Percentiles rank a stretch among this genome's conserved stretches.
These are phyloP conservation scores for Phycodurus eques DNA, from an alignment of 2,113 vertebrate species.

Conservation along the genomic window DNA sequence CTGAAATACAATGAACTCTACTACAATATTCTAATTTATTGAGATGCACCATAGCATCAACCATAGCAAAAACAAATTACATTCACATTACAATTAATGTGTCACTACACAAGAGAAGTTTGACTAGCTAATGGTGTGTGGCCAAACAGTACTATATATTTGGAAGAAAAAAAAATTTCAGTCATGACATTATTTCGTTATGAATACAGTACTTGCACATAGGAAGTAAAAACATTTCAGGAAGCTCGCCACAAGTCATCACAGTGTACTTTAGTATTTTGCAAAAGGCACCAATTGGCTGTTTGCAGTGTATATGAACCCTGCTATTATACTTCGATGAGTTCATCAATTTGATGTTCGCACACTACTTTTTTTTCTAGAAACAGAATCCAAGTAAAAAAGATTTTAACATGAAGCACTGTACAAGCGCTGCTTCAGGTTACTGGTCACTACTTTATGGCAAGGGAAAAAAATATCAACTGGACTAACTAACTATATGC, in stretches of 20 bases:
- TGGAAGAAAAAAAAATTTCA: neutral
- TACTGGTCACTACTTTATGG: no score
- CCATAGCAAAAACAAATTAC: no score
- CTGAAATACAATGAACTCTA: no score
- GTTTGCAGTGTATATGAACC: neutral
- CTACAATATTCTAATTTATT: no score
- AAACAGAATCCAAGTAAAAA: neutral
- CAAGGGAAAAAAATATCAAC: neutral
- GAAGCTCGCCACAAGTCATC: neutral
- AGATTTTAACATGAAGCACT: no score
- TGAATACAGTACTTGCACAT: neutral
- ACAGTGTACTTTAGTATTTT: neutral
- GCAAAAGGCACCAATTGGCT: neutral
- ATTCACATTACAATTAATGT: neutral
- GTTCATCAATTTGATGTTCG: neutral
- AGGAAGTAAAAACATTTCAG: neutral
- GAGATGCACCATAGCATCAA: no score
- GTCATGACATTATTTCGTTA: neutral
- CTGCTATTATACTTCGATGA: neutral
- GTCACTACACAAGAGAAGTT: neutral
- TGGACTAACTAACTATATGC: no score
- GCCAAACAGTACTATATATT: neutral
- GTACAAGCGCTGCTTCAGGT: no score
- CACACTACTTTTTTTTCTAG: neutral
- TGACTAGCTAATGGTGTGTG: neutral